These are phyloP conservation scores for Drosophila ustulata DNA, from an alignment of 2,888 invertebrate species.

Conservation along the genomic window DNA sequence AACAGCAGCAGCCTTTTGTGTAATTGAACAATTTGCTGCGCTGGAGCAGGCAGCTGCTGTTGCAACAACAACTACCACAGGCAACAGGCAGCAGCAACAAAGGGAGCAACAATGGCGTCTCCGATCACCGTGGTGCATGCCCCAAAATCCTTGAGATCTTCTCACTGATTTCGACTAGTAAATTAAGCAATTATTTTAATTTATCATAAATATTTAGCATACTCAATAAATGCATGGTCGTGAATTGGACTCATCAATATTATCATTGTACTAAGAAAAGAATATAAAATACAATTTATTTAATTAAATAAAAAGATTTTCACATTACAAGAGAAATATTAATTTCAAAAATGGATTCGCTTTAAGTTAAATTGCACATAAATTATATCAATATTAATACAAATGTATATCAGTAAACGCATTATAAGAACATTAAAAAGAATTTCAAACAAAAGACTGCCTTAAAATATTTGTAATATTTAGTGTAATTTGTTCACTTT, in stretches of 20 bases:
- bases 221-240: no score
- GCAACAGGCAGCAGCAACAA: conserved; percentile 15
- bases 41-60: conserved; percentile 56
- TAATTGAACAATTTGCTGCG: conserved; percentile 79
- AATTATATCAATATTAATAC: neutral
- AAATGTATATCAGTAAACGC: neutral
- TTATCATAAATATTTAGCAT: neutral
- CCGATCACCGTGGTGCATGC: conserved; percentile 30
- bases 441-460: no score
- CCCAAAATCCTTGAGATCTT: neutral
- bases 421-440: neutral
- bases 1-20: conserved; percentile 55
- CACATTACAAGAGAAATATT: no score
- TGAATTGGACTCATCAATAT: no score
- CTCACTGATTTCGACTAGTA: neutral
- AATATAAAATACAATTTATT: no score
- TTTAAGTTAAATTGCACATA: neutral
- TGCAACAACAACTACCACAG: conserved; percentile 31
- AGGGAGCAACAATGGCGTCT: conserved; percentile 50
- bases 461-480: no score
- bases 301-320: no score
- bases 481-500: no score
- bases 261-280: no score
- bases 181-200: conserved; percentile 3
- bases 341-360: no score